phyloP scores from a whole-genome alignment of 2,888 invertebrate species.

The Tachina fera region DNA sequence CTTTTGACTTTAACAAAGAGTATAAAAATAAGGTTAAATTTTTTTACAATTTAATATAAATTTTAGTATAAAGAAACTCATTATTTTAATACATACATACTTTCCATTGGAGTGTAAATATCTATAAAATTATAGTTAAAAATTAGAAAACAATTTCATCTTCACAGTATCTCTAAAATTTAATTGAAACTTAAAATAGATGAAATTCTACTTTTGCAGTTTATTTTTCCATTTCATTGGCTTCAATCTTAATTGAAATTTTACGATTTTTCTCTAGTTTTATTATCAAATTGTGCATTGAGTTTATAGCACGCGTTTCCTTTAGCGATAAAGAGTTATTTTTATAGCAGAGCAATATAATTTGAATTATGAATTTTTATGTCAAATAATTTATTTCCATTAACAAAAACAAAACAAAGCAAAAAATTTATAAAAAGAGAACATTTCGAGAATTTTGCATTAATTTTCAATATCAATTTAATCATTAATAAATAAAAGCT shows the following conservation, averaged over 20 bases:
- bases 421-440: conserved; percentile 1
- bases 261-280: conserved; percentile 10
- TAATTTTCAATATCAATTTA: background rate
- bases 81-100: no score
- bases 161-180: background rate
- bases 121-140: background rate
- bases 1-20: background rate
- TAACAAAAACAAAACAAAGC: background rate
- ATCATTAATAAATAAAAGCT: background rate
- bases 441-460: background rate
- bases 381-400: conserved; percentile 1
- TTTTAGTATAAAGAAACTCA: background rate
- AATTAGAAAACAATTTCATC: background rate
- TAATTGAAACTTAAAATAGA: background rate
- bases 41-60: background rate
- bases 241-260: conserved; percentile 15
- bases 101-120: background rate
- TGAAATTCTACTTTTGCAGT: background rate
- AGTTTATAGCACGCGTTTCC: conserved; percentile 67
- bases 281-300: conserved; percentile 27
- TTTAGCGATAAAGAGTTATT: conserved; percentile 67
- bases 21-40: background rate
- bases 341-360: background rate
- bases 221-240: conserved; percentile 30
- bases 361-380: background rate